Evolutionary conservation across 2,797 vertebrate species (phyloP).

Genomic region (Taenioides sp.): DNA sequence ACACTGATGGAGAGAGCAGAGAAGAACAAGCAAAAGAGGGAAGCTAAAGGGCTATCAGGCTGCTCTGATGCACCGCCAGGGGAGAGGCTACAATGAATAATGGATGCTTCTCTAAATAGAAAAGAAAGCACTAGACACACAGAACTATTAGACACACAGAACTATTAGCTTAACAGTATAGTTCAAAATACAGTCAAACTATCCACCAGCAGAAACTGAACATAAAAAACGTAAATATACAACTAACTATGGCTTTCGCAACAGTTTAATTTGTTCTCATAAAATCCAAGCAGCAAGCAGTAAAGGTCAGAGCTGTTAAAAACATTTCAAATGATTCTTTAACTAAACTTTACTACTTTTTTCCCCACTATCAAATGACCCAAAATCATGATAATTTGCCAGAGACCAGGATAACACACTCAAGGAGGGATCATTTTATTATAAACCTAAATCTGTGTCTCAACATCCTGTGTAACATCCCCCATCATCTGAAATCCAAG

Average conservation of each 20-base stretch:
- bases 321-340: not conserved
- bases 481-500: conserved; percentile 14
- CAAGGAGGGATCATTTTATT: conserved; percentile 50
- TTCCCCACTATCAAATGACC: not conserved
- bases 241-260: not conserved
- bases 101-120: conserved; percentile 79
- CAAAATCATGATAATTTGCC: conserved; percentile 16
- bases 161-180: conserved; percentile 23
- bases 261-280: not conserved
- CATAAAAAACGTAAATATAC: not conserved
- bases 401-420: conserved; percentile 30
- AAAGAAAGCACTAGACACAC: conserved; percentile 52
- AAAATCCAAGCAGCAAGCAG: not conserved
- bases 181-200: conserved; percentile 20
- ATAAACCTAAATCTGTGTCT: conserved; percentile 34
- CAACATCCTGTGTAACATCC: conserved; percentile 40
- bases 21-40: conserved; percentile 27
- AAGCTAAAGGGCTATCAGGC: conserved; percentile 61
- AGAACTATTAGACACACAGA: conserved; percentile 23
- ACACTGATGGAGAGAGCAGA: conserved; percentile 37
- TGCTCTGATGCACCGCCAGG: conserved; percentile 60
- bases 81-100: conserved; percentile 74
- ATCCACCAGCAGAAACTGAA: not conserved
- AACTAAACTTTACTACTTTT: not conserved
- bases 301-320: not conserved